Conservation (phyloP, 2,888 invertebrate genomes). For the Drosophila neoperkinsi region DNA sequence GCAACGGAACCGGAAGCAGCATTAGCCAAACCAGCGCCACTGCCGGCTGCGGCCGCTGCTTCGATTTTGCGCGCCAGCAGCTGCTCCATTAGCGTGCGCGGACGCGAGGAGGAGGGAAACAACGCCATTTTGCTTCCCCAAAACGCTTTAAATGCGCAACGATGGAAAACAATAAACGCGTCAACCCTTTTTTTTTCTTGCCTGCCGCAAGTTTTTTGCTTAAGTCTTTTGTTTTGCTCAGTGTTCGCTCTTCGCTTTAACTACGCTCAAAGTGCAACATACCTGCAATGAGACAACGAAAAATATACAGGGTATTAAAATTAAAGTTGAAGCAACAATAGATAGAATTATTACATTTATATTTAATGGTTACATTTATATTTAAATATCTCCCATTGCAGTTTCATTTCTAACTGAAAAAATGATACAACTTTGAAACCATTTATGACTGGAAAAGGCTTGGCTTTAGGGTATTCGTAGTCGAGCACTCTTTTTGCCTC, state of each 20-base stretch:
- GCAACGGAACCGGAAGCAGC: conserved; percentile 85
- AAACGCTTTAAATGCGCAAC: background rate
- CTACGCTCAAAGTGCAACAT: conserved; percentile 57
- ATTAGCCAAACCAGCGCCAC: conserved; percentile 84
- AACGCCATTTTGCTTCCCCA: conserved; percentile 77
- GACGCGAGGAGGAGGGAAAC: conserved; percentile 87
- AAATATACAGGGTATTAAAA: conserved; percentile 16
- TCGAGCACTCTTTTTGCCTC: background rate
- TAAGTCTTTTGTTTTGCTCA: conserved; percentile 77
- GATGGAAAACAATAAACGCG: conserved; percentile 8
- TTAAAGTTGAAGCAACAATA: background rate
- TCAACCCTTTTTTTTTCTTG: conserved; percentile 3
- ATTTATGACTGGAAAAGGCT: background rate
- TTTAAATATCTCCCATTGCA: background rate
- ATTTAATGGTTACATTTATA: background rate
- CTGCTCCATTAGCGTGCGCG: conserved; percentile 93
- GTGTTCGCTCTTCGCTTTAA: conserved; percentile 19
- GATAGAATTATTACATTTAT: background rate
- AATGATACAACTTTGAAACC: background rate
- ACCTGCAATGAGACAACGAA: conserved; percentile 60
- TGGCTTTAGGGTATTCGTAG: background rate
- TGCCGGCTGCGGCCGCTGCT: conserved; percentile 86
- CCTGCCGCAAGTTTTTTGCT: conserved; percentile 70
- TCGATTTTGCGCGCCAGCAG: conserved; percentile 93
- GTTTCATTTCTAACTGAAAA: too few species aligned